Percentiles rank a stretch among this genome's conserved stretches.
Conservation (phyloP, 2,888 invertebrate genomes). For the Gnatocerus cornutus region DNA sequence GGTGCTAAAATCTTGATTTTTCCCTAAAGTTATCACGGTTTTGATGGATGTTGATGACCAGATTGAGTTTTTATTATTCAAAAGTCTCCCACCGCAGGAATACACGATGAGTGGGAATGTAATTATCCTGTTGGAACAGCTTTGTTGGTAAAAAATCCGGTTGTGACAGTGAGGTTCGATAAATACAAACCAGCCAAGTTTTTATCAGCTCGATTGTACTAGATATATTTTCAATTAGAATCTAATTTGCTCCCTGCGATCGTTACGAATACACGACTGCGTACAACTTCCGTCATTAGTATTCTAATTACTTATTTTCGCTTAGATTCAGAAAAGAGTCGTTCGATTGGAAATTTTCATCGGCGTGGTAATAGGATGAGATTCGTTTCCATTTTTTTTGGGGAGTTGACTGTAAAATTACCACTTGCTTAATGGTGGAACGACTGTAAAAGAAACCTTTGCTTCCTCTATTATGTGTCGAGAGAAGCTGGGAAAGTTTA, state of each 20-base stretch:
- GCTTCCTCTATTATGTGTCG: slow-evolving; percentile 15
- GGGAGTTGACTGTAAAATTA: neutral
- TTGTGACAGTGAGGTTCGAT: slow-evolving; percentile 20
- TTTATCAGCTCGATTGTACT: slow-evolving; percentile 11
- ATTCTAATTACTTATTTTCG: slow-evolving; percentile 37
- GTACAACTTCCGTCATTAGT: slow-evolving; percentile 26
- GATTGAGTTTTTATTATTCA: slow-evolving; percentile 42
- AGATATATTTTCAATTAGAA: slow-evolving; percentile 36
- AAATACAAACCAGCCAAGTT: slow-evolving; percentile 15
- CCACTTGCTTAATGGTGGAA: neutral
- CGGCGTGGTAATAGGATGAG: too few relatives aligned
- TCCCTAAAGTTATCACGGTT: neutral
- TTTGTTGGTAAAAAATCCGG: slow-evolving; percentile 9
- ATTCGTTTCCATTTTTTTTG: neutral
- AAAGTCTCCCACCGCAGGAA: slow-evolving; percentile 10
- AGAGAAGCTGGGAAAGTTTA: slow-evolving; percentile 17
- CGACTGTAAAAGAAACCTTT: slow-evolving; percentile 19
- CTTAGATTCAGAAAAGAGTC: too few relatives aligned
- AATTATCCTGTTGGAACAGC: slow-evolving; percentile 23
- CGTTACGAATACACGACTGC: too few relatives aligned
- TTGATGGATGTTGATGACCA: slow-evolving; percentile 2
- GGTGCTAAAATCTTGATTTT: neutral
- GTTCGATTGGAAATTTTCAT: too few relatives aligned
- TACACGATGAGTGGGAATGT: slow-evolving; percentile 28
- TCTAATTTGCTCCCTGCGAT: slow-evolving; percentile 12